Evolutionary conservation across 2,113 vertebrate species (phyloP).

Genomic region (Rutilus rutilus): DNA sequence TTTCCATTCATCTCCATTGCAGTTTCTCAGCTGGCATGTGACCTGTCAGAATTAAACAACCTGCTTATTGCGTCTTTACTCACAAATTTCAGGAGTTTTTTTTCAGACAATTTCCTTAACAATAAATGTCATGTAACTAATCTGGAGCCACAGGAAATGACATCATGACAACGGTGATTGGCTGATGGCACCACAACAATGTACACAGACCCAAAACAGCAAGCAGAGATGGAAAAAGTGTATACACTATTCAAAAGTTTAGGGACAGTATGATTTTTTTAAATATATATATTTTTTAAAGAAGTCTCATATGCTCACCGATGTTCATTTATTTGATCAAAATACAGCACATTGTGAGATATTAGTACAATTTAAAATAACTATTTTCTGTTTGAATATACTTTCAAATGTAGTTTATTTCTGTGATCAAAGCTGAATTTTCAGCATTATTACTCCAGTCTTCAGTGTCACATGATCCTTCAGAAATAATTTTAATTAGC

Average conservation of each 20-base stretch:
- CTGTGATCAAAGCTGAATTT: neutral
- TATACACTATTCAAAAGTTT: neutral
- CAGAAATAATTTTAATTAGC: neutral
- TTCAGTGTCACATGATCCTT: neutral
- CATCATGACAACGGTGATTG: neutral
- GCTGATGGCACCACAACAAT: neutral
- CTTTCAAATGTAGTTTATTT: neutral
- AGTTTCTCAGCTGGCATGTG: neutral
- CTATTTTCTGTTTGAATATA: neutral
- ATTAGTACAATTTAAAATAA: neutral
- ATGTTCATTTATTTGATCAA: neutral
- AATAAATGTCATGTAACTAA: slow-evolving; percentile 34
- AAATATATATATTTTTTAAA: too few relatives aligned
- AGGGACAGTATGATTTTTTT: neutral
- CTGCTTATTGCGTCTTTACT: neutral
- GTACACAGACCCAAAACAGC: neutral
- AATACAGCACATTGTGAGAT: neutral
- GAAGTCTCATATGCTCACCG: neutral
- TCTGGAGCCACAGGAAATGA: neutral
- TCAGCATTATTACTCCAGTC: too few relatives aligned
- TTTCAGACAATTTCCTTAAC: neutral
- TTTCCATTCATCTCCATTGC: slow-evolving; percentile 1
- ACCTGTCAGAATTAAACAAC: neutral
- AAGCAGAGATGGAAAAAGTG: neutral
- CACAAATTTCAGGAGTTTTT: neutral